A percentile compares a stretch with the other conserved stretches of the same genome.
These are phyloP conservation scores for Holcopasites calliopsidis DNA, from an alignment of 1,140 invertebrate genomes.

Conservation along the genomic window DNA sequence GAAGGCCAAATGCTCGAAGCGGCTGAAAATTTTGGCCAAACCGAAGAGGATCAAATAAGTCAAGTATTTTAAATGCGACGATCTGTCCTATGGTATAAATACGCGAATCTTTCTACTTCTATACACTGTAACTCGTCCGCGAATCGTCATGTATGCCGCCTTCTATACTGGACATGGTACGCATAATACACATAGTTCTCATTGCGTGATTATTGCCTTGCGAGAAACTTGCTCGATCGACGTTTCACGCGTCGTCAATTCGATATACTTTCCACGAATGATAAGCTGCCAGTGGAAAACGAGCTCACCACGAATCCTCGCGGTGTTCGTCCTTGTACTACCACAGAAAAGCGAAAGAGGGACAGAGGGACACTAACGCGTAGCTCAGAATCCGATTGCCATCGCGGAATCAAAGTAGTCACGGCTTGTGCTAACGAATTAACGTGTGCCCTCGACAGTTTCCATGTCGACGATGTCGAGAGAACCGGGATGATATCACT, in stretches of 20 bases:
- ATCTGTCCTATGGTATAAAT: background rate
- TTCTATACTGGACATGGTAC: background rate
- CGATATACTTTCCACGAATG: too few species aligned
- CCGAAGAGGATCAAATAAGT: slow-evolving; percentile 54
- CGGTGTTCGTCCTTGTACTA: too few species aligned
- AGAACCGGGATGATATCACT: slow-evolving; percentile 1
- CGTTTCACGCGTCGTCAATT: background rate
- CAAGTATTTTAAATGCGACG: too few species aligned
- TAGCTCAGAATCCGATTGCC: background rate
- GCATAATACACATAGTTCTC: too few species aligned
- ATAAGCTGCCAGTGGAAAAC: too few species aligned
- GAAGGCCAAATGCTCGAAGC: slow-evolving; percentile 64
- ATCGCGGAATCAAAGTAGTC: slow-evolving; percentile 14
- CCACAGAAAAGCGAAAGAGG: background rate
- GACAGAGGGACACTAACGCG: background rate
- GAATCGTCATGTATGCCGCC: background rate
- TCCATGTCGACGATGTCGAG: background rate
- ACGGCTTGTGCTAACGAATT: slow-evolving; percentile 3
- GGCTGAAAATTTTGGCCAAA: slow-evolving; percentile 64
- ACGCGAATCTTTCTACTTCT: background rate
- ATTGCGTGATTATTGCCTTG: too few species aligned
- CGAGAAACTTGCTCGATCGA: too few species aligned
- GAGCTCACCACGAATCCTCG: too few species aligned
- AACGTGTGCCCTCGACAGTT: slow-evolving; percentile 12
- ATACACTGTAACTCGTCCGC: background rate